Evolutionary conservation across 1,140 invertebrate genomes (phyloP), one percentile per base, ranked within the genome.

Genomic region (Ruditapes philippinarum): DNA sequence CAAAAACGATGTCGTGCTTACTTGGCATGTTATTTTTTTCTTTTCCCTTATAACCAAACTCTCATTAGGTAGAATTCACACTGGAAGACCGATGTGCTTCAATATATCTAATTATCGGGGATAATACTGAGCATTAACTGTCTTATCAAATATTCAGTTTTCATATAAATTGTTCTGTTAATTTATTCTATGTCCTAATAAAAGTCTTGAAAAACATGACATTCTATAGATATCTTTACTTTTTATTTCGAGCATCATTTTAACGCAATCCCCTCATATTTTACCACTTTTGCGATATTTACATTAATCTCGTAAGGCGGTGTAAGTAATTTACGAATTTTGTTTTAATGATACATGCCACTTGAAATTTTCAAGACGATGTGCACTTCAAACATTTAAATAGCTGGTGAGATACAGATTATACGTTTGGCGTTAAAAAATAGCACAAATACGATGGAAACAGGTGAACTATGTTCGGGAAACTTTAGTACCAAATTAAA

Each of bases 201-300:
- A 33, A 65, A 65, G 12, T 31, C 31, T 31, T 33, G 11, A 28
- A 9, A 65, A 28, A 36, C 28, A 9, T n/a, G 1, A 28, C 7
- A 31, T 65, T 65, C 60, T 33, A 65, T 28, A 19, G 9, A 19
- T 36, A 31, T 9, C 25, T 4, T 33, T 31, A 65, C 60, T 65
- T 19, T 28, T 65, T 33, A 65, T 65, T 65, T 65, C 25, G 28
- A 28, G 60, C 60, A 65, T 28, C 60, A 9, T 65, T 54, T 54
- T 54, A 22, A 54, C 51, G 51, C 51, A 70, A 70, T n/a, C 17
- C 3, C 42, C 25, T 19, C 22, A 38, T 19, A 74, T 14, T 25
- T 74, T 45, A 42, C 70, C 33, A 74, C 70, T 74, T 74, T 49
- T 74, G 5, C 42, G 14, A 28, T 45, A 74, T 74, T 74, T 74